These are phyloP conservation scores for Lasioglossum pauxillum DNA, from an alignment of 2,888 invertebrate species.

Conservation along the genomic window DNA sequence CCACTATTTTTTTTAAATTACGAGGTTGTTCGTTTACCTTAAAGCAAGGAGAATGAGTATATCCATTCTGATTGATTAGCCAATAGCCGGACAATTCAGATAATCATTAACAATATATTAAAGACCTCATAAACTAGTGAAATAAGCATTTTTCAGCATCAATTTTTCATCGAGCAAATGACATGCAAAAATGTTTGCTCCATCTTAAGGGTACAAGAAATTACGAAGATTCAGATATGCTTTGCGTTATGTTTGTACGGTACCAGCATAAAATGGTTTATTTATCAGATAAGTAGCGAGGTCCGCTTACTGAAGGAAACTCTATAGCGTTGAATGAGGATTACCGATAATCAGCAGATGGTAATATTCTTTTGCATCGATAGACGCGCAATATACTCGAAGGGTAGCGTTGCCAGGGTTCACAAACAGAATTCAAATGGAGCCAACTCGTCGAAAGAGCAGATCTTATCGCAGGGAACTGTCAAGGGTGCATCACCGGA, in stretches of 20 bases:
- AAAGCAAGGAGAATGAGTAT: not conserved
- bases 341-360: slow-evolving; percentile 82
- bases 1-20: not conserved
- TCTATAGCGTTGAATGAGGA: slow-evolving; percentile 76
- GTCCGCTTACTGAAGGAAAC: slow-evolving; percentile 56
- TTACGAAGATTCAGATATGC: not conserved
- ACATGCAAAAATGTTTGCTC: not conserved
- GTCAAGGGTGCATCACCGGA: slow-evolving; percentile 78
- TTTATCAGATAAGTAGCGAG: not conserved
- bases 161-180: not conserved
- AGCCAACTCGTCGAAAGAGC: slow-evolving; percentile 73
- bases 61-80: not conserved
- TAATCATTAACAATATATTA: not conserved
- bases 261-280: not conserved
- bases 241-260: not conserved
- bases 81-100: not conserved
- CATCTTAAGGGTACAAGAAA: not conserved
- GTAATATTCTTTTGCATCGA: slow-evolving; percentile 75
- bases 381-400: slow-evolving; percentile 74
- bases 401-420: slow-evolving; percentile 67
- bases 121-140: not conserved
- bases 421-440: slow-evolving; percentile 79
- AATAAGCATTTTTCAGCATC: not conserved
- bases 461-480: slow-evolving; percentile 79
- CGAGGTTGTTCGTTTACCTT: not conserved